phyloP scores from a whole-genome alignment of 2,113 vertebrate genomes.

The Indicator maculatus region DNA sequence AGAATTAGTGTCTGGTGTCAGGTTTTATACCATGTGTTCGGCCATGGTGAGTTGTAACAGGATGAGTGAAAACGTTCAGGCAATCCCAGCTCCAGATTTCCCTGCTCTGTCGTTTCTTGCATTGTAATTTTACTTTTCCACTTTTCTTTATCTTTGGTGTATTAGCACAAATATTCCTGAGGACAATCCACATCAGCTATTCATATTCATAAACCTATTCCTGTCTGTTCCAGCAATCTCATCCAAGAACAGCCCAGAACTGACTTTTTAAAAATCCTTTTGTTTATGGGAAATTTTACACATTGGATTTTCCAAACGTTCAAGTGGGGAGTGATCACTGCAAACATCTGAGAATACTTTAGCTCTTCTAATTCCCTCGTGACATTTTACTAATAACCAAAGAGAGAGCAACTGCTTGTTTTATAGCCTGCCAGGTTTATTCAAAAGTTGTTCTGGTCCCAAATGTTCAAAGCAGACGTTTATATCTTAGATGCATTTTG shows the following conservation, averaged over 20 bases:
- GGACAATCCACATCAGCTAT: conserved; percentile 63
- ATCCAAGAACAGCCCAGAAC: conserved; percentile 72
- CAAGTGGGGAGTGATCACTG: conserved; percentile 47
- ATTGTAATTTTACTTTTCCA: not conserved
- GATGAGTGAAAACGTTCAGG: not conserved
- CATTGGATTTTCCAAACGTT: conserved; percentile 71
- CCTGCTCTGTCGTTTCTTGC: not conserved
- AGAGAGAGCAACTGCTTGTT: conserved; percentile 58
- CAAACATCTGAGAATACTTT: conserved; percentile 78
- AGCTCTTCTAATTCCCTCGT: conserved; percentile 74
- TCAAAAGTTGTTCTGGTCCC: conserved; percentile 51
- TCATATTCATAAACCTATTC: conserved; percentile 64
- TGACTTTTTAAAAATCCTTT: conserved; percentile 71
- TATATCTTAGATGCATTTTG: conserved; percentile 15
- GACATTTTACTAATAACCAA: conserved; percentile 71
- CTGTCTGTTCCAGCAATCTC: conserved; percentile 41
- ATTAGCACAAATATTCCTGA: conserved; percentile 41
- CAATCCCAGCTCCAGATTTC: not conserved
- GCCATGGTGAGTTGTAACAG: not conserved
- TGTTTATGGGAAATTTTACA: conserved; percentile 78
- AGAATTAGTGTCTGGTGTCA: not conserved
- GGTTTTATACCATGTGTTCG: not conserved
- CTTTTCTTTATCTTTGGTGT: not conserved
- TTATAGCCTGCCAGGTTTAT: conserved; percentile 66
- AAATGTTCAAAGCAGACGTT: not conserved